Base-by-base conservation (phyloP, 1,140 invertebrate species). In the Meloidogyne hapla region DNA sequence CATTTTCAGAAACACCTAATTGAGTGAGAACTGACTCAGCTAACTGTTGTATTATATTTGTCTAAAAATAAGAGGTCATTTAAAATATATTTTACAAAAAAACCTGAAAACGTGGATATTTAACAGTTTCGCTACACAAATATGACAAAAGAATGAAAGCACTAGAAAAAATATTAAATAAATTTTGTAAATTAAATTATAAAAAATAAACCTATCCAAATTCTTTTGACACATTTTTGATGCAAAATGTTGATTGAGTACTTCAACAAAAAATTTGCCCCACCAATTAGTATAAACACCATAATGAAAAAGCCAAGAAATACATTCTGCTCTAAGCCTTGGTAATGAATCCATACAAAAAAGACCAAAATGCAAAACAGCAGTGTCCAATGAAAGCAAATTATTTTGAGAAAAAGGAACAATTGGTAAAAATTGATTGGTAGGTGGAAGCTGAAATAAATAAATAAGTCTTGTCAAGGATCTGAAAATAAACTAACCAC, bases 281-380 rank as follows among this genome's bases (percentile, higher is more conserved):
- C 78, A 79, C 78, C 78, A 79, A 28, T n/a, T 28, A 0, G 33
- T 68, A 18, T 45, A 9, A 64, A 21, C 25, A 5, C 78, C 78
- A 10, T 65, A 21, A 63, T 80, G 72, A 70, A 79, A 79, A 26
- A 79, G 64, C 45, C 33, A 79, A 12, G 74, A 13, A 80, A 75
- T 82, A 40, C 69, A 80, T 9, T 70, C 18, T 2, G 70, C 65
- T 69, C 73, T 64, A 10, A 79, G 69, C 23, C 45, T 28, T 21
- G 77, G 21, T 1, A 76, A 33, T 15, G 77, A 75, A 26, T 81
- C 71, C 18, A 45, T 63, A 56, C 74, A 75, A 56, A 81, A 79
- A 25, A 38, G 82, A 21, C 79, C 79, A 56, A 79, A 79, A 21
- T 72, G 48, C n/a, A 33, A 69, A n/a, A 79, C 79, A 40, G 78